Evolutionary conservation across 2,888 invertebrate species (phyloP), one percentile per base, ranked within the genome.

Genomic region (Anarsia innoxiella): DNA sequence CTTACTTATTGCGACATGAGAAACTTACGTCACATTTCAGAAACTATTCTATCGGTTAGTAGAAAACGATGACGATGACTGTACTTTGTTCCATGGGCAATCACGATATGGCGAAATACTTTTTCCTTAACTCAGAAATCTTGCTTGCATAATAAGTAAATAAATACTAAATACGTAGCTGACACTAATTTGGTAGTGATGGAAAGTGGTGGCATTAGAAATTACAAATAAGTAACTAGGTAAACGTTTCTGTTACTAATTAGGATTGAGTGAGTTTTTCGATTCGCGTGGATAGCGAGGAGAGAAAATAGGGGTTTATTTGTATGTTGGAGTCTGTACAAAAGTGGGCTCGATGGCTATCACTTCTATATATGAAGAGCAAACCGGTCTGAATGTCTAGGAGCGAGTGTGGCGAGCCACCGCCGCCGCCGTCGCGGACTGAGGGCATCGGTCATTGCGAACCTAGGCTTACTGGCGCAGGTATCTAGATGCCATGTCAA

Each of bases 331-430:
- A 53, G 60, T 61, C 60, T 63, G 46, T n/a, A n/a, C n/a, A n/a
- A n/a, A n/a, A n/a, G n/a, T n/a, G 58, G 25, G 53, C 51, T 56
- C 53, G 63, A 64, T 69, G 64, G 66, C 66, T 74, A 74, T 74
- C 68, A 64, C 63, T 70, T 70, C 66, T 68, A 49, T 68, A 63
- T 63, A 62, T 53, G 56, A 56, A 60, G 40, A 14, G 8, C 45
- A 53, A 71, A 78, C 78, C 77, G 76, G 78, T 76, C 65, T 37
- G 28, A 41, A 40, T 42, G 53, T 58, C 58, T 47, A 49, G 54
- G 61, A 56, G 59, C 48, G 49, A 56, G 51, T n/a, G 57, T 60
- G 59, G 54, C 48, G 42, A 39, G 48, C 41, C 39, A 27, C 19
- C 11, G 31, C 29, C 4, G 3, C 19, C 8, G 19, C 19, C 19